Percentiles rank a stretch among this genome's conserved stretches.
phyloP scores from a whole-genome alignment of 1,140 invertebrate genomes.

The Aricia agestis region DNA sequence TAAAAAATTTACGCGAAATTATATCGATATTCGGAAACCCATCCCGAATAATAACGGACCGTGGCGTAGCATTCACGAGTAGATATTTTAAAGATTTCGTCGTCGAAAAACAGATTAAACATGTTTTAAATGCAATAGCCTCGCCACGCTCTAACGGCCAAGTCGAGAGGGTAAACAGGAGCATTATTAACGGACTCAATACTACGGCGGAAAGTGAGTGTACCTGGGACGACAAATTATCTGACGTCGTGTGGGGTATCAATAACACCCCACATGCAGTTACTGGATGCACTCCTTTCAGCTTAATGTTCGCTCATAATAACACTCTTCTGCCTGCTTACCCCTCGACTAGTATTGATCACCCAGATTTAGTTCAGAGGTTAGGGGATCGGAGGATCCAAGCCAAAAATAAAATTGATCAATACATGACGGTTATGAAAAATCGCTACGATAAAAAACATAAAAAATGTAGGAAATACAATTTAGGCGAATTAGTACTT shows the following conservation, averaged over 20 bases:
- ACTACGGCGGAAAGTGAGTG: slow-evolving; percentile 27
- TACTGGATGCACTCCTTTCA: slow-evolving; percentile 19
- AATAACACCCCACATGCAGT: slow-evolving; percentile 26
- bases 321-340: slow-evolving; percentile 13
- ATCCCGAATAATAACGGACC: no score
- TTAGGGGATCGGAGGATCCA: slow-evolving; percentile 10
- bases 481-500: slow-evolving; percentile 26
- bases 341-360: slow-evolving; percentile 9
- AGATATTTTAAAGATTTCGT: slow-evolving; percentile 35
- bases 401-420: slow-evolving; percentile 22
- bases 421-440: slow-evolving; percentile 28
- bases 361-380: neutral
- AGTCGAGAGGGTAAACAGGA: slow-evolving; percentile 26
- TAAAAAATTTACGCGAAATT: slow-evolving; percentile 31
- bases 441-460: slow-evolving; percentile 21
- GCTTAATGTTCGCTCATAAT: slow-evolving; percentile 21
- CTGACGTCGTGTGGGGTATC: slow-evolving; percentile 27
- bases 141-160: slow-evolving; percentile 35
- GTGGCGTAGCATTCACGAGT: no score
- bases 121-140: slow-evolving; percentile 37
- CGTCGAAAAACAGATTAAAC: slow-evolving; percentile 27
- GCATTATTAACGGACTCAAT: slow-evolving; percentile 24
- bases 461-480: slow-evolving; percentile 27
- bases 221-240: slow-evolving; percentile 24
- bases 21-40: slow-evolving; percentile 35